A percentile compares a stretch with the other conserved stretches of the same genome.
phyloP scores from a whole-genome alignment of 1,140 invertebrate genomes.

The Magallana gigas region DNA sequence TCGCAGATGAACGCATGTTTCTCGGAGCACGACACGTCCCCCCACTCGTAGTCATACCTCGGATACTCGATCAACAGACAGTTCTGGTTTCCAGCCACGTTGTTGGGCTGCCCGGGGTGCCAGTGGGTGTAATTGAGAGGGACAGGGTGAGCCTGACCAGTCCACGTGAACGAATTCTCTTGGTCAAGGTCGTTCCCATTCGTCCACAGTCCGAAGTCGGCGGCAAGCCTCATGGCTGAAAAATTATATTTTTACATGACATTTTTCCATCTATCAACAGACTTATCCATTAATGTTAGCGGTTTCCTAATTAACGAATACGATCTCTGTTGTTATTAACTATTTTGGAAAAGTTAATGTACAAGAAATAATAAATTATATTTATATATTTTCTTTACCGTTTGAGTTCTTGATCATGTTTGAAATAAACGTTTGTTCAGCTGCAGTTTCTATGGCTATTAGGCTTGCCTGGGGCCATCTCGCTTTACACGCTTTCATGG shows the following conservation, averaged over 20 bases:
- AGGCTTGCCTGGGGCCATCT: conserved; percentile 15
- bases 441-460: conserved; percentile 37
- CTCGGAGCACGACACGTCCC: conserved; percentile 56
- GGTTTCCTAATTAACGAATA: no score
- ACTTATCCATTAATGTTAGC: no score
- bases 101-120: conserved; percentile 64
- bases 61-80: conserved; percentile 60
- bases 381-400: conserved; percentile 34
- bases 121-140: conserved; percentile 59
- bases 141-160: background rate
- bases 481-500: conserved; percentile 39
- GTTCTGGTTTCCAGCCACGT: conserved; percentile 59
- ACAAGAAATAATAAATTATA: no score
- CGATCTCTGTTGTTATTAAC: no score
- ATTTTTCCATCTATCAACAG: no score
- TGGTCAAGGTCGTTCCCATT: conserved; percentile 59
- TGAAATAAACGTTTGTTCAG: conserved; percentile 45
- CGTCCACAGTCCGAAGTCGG: conserved; percentile 58
- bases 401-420: conserved; percentile 31
- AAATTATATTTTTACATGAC: no score
- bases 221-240: conserved; percentile 57
- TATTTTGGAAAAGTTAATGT: no score
- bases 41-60: conserved; percentile 58
- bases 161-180: conserved; percentile 56
- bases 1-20: conserved; percentile 64